phyloP scores from a whole-genome alignment of 2,888 invertebrate genomes.

The Ormia ochracea region DNA sequence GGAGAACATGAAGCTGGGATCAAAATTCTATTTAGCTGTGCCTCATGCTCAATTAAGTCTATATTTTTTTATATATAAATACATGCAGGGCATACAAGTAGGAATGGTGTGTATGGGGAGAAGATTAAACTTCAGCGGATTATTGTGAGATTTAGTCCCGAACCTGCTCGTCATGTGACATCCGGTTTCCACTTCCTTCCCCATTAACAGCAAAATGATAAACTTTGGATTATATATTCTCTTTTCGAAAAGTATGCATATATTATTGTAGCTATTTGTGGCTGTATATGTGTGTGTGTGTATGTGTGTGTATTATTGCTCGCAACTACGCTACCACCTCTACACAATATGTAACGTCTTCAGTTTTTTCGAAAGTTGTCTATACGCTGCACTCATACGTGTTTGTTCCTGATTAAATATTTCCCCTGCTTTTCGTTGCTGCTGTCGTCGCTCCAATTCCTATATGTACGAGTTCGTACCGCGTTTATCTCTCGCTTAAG shows the following conservation, averaged over 20 bases:
- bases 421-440: neutral
- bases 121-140: too few species aligned
- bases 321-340: neutral
- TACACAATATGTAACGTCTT: neutral
- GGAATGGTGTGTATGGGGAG: too few species aligned
- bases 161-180: too few species aligned
- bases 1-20: too few species aligned
- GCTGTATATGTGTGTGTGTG: too few species aligned
- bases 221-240: constrained; percentile 11
- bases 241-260: neutral
- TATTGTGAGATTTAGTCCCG: too few species aligned
- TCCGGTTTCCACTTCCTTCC: neutral
- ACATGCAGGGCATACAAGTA: too few species aligned
- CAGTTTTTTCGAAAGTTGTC: neutral
- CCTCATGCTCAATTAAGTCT: too few species aligned
- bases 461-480: neutral
- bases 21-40: too few species aligned
- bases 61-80: too few species aligned
- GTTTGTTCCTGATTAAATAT: neutral
- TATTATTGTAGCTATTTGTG: too few species aligned
- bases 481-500: constrained; percentile 39
- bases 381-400: neutral
- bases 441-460: neutral
- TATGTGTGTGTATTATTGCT: too few species aligned
- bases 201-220: neutral